phyloP scores from a whole-genome alignment of 92 coral and sea anemone species.

The Umimayanthus chanpuru region DNA sequence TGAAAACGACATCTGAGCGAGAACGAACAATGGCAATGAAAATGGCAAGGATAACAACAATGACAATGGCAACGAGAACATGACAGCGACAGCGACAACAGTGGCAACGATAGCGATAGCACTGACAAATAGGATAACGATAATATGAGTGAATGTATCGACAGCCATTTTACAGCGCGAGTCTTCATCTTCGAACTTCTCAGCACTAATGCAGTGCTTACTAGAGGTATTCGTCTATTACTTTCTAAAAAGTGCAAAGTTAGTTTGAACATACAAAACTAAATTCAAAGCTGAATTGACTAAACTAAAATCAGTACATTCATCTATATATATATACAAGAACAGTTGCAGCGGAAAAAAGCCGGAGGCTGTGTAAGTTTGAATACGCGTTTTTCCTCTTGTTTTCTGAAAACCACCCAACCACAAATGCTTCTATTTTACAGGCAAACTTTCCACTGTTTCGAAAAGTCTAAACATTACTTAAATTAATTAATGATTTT shows the following conservation, averaged over 20 bases:
- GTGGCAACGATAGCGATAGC: neutral
- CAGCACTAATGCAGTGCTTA: neutral
- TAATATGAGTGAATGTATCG: no score
- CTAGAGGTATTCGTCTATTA: neutral
- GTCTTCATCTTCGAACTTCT: no score
- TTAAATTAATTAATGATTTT: neutral
- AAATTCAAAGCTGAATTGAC: neutral
- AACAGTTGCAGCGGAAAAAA: no score
- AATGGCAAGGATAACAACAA: neutral
- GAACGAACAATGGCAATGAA: neutral
- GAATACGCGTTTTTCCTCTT: no score
- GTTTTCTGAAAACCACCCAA: neutral
- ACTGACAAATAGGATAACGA: no score
- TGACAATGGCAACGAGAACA: neutral
- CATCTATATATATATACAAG: no score
- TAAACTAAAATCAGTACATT: neutral
- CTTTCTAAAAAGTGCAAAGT: neutral
- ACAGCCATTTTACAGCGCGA: no score
- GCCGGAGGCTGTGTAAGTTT: no score
- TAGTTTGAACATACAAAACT: neutral
- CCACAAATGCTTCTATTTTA: no score
- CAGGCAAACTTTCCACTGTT: neutral
- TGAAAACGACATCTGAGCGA: neutral
- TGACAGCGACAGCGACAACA: neutral
- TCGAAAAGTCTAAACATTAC: neutral